Conservation (phyloP, 2,113 vertebrate genomes). For the Cololabis saira region DNA sequence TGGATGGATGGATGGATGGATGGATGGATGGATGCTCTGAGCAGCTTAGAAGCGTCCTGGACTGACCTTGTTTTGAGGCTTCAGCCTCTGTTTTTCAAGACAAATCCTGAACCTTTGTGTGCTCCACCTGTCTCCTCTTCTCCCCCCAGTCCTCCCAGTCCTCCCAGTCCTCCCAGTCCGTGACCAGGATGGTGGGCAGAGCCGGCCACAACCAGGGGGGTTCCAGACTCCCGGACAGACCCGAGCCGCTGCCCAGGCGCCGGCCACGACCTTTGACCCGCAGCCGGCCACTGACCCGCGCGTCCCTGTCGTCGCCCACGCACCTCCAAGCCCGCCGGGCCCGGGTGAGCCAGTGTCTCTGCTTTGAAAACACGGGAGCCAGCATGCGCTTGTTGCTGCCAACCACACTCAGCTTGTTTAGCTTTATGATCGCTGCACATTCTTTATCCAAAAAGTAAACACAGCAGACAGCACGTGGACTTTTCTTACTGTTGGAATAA, state of each 20-base stretch:
- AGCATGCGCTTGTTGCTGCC: background rate
- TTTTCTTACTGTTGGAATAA: too few species aligned
- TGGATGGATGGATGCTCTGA: too few species aligned
- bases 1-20: too few species aligned
- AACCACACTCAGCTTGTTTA: background rate
- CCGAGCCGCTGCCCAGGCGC: slow-evolving; percentile 49
- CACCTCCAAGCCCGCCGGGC: slow-evolving; percentile 68
- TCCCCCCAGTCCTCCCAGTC: slow-evolving; percentile 36
- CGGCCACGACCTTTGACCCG: slow-evolving; percentile 65
- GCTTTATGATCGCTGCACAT: background rate
- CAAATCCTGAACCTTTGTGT: too few species aligned
- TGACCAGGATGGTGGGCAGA: slow-evolving; percentile 41
- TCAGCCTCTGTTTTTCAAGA: background rate
- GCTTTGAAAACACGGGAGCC: background rate
- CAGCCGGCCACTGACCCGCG: slow-evolving; percentile 73
- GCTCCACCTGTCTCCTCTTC: background rate
- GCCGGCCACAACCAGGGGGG: slow-evolving; percentile 58
- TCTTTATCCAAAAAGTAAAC: too few species aligned
- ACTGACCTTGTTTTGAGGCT: background rate
- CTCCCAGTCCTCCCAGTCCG: slow-evolving; percentile 60
- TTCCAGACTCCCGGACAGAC: slow-evolving; percentile 56
- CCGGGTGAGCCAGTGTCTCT: slow-evolving; percentile 70
- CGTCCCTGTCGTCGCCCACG: slow-evolving; percentile 64
- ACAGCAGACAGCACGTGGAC: too few species aligned
- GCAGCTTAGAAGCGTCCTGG: too few species aligned